Percentiles rank a stretch among this genome's conserved stretches.
These are phyloP conservation scores for Sphaerophoria taeniata DNA, from an alignment of 2,888 invertebrate species.

Conservation along the genomic window DNA sequence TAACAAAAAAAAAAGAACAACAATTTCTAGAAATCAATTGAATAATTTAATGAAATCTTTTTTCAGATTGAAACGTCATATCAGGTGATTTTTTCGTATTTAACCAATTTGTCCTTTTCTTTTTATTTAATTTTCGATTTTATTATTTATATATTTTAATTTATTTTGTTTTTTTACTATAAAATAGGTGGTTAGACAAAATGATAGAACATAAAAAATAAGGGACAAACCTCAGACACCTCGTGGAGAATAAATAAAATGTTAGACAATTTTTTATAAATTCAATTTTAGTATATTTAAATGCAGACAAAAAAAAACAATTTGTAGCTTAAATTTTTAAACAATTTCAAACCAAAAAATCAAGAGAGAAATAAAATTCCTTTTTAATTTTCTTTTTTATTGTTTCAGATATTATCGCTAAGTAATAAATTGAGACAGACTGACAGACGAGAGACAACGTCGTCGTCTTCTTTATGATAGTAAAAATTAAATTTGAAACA, in stretches of 20 bases:
- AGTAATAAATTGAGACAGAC: slow-evolving; percentile 71
- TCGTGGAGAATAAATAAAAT: slow-evolving; percentile 65
- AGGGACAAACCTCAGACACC: slow-evolving; percentile 70
- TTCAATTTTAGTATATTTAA: slow-evolving; percentile 8
- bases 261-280: slow-evolving; percentile 34
- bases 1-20: slow-evolving; percentile 17
- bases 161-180: slow-evolving; percentile 16
- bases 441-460: slow-evolving; percentile 73
- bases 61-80: slow-evolving; percentile 73
- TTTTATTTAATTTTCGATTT: not conserved
- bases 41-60: slow-evolving; percentile 71
- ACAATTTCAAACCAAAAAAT: slow-evolving; percentile 18
- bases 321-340: slow-evolving; percentile 36
- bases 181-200: slow-evolving; percentile 17
- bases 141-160: slow-evolving; percentile 1
- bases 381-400: slow-evolving; percentile 74
- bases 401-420: slow-evolving; percentile 75
- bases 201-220: slow-evolving; percentile 12
- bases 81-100: slow-evolving; percentile 70
- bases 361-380: slow-evolving; percentile 56
- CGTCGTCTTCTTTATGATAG: slow-evolving; percentile 61
- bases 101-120: slow-evolving; percentile 32
- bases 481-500: slow-evolving; percentile 27
- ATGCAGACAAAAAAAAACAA: slow-evolving; percentile 16
- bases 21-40: slow-evolving; percentile 53